phyloP scores from a whole-genome alignment of 2,797 vertebrate species.

The Parambassis ranga region DNA sequence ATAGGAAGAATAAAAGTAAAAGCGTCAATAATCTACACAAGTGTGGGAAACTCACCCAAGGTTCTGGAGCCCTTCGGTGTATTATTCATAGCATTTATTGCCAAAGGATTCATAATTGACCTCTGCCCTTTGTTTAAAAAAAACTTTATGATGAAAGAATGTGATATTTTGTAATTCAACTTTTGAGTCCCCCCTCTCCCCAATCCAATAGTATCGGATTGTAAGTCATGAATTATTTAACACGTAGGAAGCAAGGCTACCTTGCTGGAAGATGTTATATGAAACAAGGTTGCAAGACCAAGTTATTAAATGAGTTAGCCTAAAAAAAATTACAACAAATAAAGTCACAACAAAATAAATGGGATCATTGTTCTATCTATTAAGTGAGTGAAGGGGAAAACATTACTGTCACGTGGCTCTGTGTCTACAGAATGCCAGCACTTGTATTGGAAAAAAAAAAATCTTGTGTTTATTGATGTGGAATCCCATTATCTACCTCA shows the following conservation, averaged over 20 bases:
- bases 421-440: constrained; percentile 28
- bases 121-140: constrained; percentile 71
- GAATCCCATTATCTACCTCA: constrained; percentile 54
- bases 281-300: constrained; percentile 67
- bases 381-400: constrained; percentile 46
- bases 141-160: constrained; percentile 81
- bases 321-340: constrained; percentile 55
- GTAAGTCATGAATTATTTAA: constrained; percentile 79
- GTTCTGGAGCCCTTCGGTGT: constrained; percentile 72
- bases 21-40: constrained; percentile 82
- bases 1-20: constrained; percentile 63
- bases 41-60: constrained; percentile 78
- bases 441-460: constrained; percentile 27
- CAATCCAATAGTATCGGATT: constrained; percentile 79
- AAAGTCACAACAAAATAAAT: constrained; percentile 61
- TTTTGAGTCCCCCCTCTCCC: constrained; percentile 69
- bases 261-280: constrained; percentile 75
- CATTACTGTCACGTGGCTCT: constrained; percentile 34
- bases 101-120: constrained; percentile 84
- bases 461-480: constrained; percentile 56
- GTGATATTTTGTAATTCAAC: constrained; percentile 81
- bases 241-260: constrained; percentile 51
- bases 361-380: constrained; percentile 33
- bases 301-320: constrained; percentile 59
- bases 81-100: constrained; percentile 79